Percentiles rank a stretch among this genome's conserved stretches.
These are phyloP conservation scores for Psittacula cyanocephala DNA, from an alignment of 2,113 vertebrate species.

Conservation along the genomic window DNA sequence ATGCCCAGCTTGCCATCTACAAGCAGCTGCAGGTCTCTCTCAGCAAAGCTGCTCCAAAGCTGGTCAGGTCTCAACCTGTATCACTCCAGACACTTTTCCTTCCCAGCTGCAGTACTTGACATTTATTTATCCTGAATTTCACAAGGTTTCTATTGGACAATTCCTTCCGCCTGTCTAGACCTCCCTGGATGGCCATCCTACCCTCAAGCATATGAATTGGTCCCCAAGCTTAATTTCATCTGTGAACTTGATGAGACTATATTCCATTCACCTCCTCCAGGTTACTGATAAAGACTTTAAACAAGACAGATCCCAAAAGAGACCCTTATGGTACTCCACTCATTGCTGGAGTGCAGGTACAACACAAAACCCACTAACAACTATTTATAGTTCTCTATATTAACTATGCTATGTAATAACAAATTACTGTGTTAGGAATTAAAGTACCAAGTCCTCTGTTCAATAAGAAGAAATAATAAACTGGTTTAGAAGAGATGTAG, in stretches of 20 bases:
- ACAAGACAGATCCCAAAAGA: neutral
- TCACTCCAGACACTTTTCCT: neutral
- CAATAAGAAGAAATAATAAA: neutral
- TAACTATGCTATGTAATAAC: neutral
- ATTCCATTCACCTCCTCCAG: neutral
- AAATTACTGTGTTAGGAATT: neutral
- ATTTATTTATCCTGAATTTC: neutral
- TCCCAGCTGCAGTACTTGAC: neutral
- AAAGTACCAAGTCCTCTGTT: neutral
- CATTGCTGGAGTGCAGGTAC: neutral
- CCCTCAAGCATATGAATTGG: neutral
- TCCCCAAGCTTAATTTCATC: neutral
- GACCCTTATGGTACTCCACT: neutral
- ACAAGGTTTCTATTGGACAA: accelerated
- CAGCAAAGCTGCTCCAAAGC: neutral
- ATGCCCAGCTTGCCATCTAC: neutral
- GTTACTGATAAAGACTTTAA: neutral
- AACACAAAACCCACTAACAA: neutral
- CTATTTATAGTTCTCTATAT: neutral
- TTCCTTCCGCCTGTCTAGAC: neutral
- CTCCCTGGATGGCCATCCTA: neutral
- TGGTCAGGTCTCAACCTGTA: neutral
- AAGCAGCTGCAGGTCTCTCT: neutral
- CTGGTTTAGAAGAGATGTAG: neutral
- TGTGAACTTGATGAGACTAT: neutral